Evolutionary conservation across 1,140 invertebrate genomes (phyloP).

Genomic region (Aphidius gifuensis): DNA sequence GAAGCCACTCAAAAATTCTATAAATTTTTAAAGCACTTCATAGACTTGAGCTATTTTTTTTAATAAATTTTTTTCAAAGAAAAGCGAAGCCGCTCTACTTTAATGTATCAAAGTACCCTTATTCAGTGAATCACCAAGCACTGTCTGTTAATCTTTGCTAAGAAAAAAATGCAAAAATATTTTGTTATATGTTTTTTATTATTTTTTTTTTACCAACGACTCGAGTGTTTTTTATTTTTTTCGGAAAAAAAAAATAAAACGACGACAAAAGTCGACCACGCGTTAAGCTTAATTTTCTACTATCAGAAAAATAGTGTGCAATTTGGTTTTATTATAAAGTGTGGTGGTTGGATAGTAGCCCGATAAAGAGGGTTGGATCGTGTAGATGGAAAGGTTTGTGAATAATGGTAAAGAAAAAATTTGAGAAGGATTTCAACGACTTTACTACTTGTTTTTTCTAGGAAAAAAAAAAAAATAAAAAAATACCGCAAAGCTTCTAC

Average conservation of each 20-base stretch:
- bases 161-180: no score
- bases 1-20: conserved; percentile 47
- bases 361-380: background rate
- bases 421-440: conserved; percentile 2
- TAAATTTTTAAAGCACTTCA: conserved; percentile 42
- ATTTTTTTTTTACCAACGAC: no score
- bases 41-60: background rate
- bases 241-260: background rate
- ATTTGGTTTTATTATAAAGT: conserved; percentile 28
- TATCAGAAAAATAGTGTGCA: conserved; percentile 14
- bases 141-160: no score
- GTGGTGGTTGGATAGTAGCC: background rate
- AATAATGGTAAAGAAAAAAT: background rate
- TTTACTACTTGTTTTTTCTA: conserved; percentile 1
- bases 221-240: background rate
- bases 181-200: no score
- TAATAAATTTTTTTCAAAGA: conserved; percentile 24
- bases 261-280: no score
- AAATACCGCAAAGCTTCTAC: conserved; percentile 18
- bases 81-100: conserved; percentile 17
- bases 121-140: no score
- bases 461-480: background rate
- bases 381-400: background rate
- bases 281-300: conserved; percentile 15
- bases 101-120: conserved; percentile 11